Conservation (phyloP, 1,140 invertebrate genomes). For the Glossosoma conforme region DNA sequence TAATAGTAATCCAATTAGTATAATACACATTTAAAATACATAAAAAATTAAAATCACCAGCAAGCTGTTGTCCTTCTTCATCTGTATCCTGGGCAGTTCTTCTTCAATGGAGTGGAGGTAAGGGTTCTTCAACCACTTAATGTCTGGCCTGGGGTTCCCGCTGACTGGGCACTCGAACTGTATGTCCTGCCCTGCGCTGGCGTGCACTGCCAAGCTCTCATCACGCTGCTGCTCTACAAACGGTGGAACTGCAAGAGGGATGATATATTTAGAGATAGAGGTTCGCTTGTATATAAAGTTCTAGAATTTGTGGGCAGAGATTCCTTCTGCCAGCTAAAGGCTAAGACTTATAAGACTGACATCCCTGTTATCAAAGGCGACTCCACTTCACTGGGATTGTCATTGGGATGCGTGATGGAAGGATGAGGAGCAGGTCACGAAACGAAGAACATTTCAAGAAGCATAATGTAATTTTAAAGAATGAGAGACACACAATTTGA, state of each 20-base stretch:
- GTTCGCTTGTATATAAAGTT: not conserved
- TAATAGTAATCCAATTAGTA: no score
- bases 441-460: no score
- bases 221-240: constrained; percentile 38
- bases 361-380: no score
- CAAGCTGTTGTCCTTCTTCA: constrained; percentile 37
- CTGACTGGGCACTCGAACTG: constrained; percentile 38
- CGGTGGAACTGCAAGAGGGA: constrained; percentile 41
- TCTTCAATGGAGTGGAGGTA: constrained; percentile 37
- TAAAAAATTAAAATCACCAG: constrained; percentile 37
- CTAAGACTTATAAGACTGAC: no score
- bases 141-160: constrained; percentile 36
- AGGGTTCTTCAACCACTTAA: constrained; percentile 43
- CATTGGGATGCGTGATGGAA: no score
- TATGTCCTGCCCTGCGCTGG: constrained; percentile 31
- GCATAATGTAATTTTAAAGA: no score
- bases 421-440: no score
- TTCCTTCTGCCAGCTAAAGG: no score
- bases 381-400: no score
- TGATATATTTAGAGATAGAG: not conserved
- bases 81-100: constrained; percentile 26
- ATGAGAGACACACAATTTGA: no score
- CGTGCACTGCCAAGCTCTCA: constrained; percentile 17
- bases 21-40: no score
- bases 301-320: no score